Conservation (phyloP, 2,113 vertebrate species). For the Holacanthus passer region DNA sequence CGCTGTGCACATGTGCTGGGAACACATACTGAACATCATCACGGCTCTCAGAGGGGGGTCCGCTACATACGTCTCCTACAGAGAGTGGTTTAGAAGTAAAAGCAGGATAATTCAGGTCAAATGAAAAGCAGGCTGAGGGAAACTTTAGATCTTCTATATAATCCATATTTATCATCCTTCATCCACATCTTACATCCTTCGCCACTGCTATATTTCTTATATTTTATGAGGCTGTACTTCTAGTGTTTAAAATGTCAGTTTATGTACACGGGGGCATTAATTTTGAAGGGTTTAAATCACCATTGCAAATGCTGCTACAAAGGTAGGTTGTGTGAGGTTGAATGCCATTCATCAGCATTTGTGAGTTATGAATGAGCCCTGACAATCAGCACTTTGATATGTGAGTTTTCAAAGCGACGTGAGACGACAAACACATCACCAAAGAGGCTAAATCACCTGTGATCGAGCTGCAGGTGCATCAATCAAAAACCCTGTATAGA, state of each 20-base stretch:
- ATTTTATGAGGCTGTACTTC: conserved; percentile 1
- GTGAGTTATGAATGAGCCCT: conserved; percentile 37
- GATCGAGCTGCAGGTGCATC: conserved; percentile 45
- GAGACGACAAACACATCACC: conserved; percentile 23
- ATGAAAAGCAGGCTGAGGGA: background rate
- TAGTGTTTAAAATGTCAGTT: conserved; percentile 10
- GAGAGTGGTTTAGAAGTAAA: conserved; percentile 10
- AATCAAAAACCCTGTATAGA: conserved; percentile 28
- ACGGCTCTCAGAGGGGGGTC: conserved; percentile 29
- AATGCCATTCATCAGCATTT: conserved; percentile 45
- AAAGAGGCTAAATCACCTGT: conserved; percentile 20
- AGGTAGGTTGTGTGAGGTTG: conserved; percentile 27
- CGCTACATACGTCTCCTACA: conserved; percentile 10
- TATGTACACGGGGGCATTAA: background rate
- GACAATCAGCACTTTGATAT: conserved; percentile 55
- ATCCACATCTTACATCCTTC: background rate
- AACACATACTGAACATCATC: conserved; percentile 45
- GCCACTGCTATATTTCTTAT: background rate
- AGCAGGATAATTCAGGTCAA: conserved; percentile 10
- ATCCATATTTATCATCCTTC: conserved; percentile 1
- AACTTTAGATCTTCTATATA: background rate
- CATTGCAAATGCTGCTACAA: conserved; percentile 48
- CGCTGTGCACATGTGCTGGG: conserved; percentile 12
- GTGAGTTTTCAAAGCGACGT: conserved; percentile 53
- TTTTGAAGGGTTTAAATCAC: conserved; percentile 60